A percentile compares a stretch with the other conserved stretches of the same genome.
phyloP scores from a whole-genome alignment of 2,797 vertebrate species.

The Melanotaenia maccullochi region DNA sequence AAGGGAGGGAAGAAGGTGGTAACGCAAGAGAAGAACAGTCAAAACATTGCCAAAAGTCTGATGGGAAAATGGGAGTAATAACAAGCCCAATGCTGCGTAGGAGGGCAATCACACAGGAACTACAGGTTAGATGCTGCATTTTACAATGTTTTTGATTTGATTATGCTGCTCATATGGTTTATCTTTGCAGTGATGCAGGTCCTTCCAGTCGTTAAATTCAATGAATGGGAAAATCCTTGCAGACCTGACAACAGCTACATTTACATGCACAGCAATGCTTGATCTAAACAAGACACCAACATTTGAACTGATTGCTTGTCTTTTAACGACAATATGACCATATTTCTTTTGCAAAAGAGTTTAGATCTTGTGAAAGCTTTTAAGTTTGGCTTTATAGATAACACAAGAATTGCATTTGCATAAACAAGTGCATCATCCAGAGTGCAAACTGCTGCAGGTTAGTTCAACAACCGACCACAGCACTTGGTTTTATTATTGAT shows the following conservation, averaged over 20 bases:
- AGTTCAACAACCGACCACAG: background rate
- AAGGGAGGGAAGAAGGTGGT: conserved; percentile 6
- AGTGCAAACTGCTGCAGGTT: background rate
- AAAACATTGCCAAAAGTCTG: background rate
- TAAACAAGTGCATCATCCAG: background rate
- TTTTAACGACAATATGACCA: background rate
- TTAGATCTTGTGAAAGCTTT: background rate
- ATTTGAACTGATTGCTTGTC: background rate
- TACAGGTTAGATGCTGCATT: conserved; percentile 9
- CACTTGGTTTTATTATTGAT: background rate
- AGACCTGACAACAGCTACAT: background rate
- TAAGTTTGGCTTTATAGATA: background rate
- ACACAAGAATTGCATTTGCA: background rate
- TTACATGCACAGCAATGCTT: background rate
- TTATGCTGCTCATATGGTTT: background rate
- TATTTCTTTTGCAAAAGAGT: background rate
- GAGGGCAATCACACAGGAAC: conserved; percentile 1
- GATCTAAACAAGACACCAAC: background rate
- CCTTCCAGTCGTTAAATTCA: background rate
- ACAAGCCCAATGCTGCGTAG: background rate
- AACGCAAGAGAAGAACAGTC: background rate
- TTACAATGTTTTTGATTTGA: background rate
- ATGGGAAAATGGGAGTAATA: conserved; percentile 13
- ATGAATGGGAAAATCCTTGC: conserved; percentile 6
- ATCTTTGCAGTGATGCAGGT: background rate